phyloP scores from a whole-genome alignment of 2,888 invertebrate species.

The Iselma pallidipennis region DNA sequence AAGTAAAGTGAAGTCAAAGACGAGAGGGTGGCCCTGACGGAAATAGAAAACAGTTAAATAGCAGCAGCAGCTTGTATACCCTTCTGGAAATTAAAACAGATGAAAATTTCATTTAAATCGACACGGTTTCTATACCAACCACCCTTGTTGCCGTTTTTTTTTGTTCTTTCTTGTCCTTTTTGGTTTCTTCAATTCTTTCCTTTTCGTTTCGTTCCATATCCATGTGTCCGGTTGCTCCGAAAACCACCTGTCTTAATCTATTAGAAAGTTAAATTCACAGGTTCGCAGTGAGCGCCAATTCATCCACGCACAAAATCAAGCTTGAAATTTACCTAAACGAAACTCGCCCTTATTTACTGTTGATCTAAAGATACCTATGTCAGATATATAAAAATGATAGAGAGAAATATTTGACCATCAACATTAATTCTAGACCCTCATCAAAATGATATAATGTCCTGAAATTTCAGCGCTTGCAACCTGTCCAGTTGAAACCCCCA shows the following conservation, averaged over 20 bases:
- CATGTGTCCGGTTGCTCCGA: conserved; percentile 28
- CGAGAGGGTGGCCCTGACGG: conserved; percentile 2
- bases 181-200: conserved; percentile 3
- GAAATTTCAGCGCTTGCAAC: conserved; percentile 46
- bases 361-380: conserved; percentile 23
- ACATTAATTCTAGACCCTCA: conserved; percentile 55
- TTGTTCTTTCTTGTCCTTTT: neutral
- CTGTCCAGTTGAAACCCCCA: conserved; percentile 41
- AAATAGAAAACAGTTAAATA: neutral
- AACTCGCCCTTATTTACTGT: conserved; percentile 19
- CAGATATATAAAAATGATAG: conserved; percentile 6
- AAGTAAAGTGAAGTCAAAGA: neutral
- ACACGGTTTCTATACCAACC: neutral
- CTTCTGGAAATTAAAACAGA: neutral
- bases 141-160: neutral
- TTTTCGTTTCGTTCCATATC: conserved; percentile 1
- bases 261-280: conserved; percentile 48
- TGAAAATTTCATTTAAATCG: neutral
- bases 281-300: conserved; percentile 32
- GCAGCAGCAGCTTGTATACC: neutral
- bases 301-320: conserved; percentile 28
- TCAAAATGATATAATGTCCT: conserved; percentile 50
- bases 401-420: conserved; percentile 41
- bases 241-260: conserved; percentile 48
- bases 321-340: conserved; percentile 33